phyloP scores from a whole-genome alignment of 2,797 vertebrate species.

The Darevskia mixta region DNA sequence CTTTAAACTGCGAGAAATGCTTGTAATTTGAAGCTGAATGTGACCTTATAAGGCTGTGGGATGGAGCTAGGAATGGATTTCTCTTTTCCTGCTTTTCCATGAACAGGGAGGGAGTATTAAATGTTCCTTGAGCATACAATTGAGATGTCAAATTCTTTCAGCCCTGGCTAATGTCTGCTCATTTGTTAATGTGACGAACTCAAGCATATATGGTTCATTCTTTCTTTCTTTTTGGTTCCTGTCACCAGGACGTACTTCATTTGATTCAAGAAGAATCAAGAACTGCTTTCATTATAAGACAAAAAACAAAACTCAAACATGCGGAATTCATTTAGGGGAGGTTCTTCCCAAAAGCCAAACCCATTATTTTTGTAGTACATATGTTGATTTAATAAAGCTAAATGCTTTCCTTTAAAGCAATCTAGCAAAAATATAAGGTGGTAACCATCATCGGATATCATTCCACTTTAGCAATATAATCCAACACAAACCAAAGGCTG shows the following conservation, averaged over 20 bases:
- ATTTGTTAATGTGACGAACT: constrained; percentile 27
- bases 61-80: not conserved
- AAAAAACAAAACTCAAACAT: not conserved
- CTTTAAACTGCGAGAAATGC: not conserved
- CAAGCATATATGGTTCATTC: constrained; percentile 16
- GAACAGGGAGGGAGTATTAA: not conserved
- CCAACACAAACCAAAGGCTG: not conserved
- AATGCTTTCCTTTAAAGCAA: not conserved
- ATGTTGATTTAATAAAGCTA: not conserved
- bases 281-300: constrained; percentile 28
- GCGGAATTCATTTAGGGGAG: constrained; percentile 39
- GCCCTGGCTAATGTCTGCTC: not conserved
- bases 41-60: not conserved
- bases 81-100: not conserved
- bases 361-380: not conserved
- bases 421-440: not conserved
- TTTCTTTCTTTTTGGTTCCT: not conserved
- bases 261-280: constrained; percentile 14
- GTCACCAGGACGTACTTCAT: constrained; percentile 17
- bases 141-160: not conserved
- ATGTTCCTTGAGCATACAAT: not conserved
- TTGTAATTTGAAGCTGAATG: not conserved
- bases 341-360: not conserved
- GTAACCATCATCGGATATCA: not conserved
- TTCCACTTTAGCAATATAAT: not conserved